phyloP scores from a whole-genome alignment of 1,140 invertebrate genomes.

The Cherax quadricarinatus region DNA sequence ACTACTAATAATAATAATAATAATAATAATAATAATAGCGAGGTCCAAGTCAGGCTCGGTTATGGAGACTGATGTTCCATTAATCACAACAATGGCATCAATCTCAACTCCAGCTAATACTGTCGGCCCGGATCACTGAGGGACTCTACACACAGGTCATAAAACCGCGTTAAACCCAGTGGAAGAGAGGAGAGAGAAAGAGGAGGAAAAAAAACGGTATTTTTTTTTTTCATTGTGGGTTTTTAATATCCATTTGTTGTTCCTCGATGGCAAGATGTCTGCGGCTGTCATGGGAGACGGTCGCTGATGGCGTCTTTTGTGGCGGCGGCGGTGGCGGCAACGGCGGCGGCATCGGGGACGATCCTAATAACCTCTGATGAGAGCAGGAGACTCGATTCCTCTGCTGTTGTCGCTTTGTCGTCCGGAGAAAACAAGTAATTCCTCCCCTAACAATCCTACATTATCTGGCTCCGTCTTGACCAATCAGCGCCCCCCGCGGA shows the following conservation, averaged over 20 bases:
- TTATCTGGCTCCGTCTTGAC: constrained; percentile 22
- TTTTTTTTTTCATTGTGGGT: background rate
- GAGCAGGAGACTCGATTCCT: background rate
- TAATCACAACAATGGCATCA: background rate
- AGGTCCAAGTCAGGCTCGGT: no score
- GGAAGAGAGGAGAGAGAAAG: background rate
- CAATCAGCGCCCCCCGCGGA: constrained; percentile 40
- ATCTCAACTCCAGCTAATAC: background rate
- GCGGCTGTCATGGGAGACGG: background rate
- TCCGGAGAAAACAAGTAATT: constrained; percentile 49
- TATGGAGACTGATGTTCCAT: background rate
- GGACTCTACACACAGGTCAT: no score
- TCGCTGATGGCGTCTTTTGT: constrained; percentile 6
- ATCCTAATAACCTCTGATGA: background rate
- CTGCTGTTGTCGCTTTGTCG: constrained; percentile 5
- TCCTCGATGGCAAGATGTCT: background rate
- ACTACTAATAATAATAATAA: no score
- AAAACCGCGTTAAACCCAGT: no score
- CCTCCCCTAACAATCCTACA: constrained; percentile 30
- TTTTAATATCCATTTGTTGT: background rate
- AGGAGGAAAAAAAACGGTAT: no score
- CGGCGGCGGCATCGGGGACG: background rate
- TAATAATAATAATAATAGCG: no score
- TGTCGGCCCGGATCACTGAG: background rate
- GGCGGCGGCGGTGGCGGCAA: no score